Evolutionary conservation across 2,888 invertebrate species (phyloP), one percentile per base, ranked within the genome.

Genomic region (Tolmerus cingulatus): DNA sequence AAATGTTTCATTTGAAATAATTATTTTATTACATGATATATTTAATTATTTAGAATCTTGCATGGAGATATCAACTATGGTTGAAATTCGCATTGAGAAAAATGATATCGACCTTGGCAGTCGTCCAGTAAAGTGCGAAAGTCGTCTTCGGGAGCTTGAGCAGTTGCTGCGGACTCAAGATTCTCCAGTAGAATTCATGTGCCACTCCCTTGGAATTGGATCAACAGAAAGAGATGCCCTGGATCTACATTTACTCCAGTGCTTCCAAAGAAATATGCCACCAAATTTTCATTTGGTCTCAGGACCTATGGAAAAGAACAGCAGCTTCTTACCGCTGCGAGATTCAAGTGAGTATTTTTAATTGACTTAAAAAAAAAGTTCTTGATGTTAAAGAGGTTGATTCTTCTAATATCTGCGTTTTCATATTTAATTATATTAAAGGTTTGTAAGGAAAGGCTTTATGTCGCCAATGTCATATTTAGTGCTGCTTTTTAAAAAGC

Each of bases 51-150:
- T 90, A 95, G 97, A 97, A 90, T 94, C 95, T 86, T 96, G 97
- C 91, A 94, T 97, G 90, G 97, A 97, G 91, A 96, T 96, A 0
- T 97, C 97, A 1, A 96, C 96, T 93, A 94, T 97, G 90, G 96
- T 97, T 16, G 96, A 96, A 91, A 95, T 97, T 43, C 94, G 96
- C 76, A 96, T 97, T 66, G 96, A 96, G 91, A 96, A 96, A 91
- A 97, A 97, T 90, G 96, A 96, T 3, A 95, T 95, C 90, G 94
- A 96, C 5, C 93, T 97, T 30, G 97, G 97, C 0, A 94, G 96
- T 74, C 93, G 97, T n/a, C 97, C 97, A 90, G 95, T 97, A 89
- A 97, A 97, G 92, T 97, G 97, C 92, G 97, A 97, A 93, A 97
- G 97, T 90, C 94, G 96, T 87, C 93, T 97, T 86, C 93, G 97